phyloP scores from a whole-genome alignment of 2,888 invertebrate genomes.

The Drosophila anceps region DNA sequence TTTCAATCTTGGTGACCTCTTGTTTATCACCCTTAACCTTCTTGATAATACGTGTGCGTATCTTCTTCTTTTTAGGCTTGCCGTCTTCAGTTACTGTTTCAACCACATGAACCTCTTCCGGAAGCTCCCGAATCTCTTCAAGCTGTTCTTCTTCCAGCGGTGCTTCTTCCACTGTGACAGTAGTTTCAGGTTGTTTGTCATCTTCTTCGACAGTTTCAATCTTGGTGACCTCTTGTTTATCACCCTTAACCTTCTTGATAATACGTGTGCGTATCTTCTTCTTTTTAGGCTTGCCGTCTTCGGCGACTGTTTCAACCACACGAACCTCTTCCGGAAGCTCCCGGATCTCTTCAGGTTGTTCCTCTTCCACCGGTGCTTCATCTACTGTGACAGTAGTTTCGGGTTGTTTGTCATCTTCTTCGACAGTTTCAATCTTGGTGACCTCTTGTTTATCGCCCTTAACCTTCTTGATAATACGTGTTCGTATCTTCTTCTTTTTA shows the following conservation, averaged over 20 bases:
- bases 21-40: conserved; percentile 36
- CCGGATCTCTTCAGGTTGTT: conserved; percentile 15
- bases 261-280: conserved; percentile 41
- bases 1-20: conserved; percentile 38
- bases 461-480: conserved; percentile 34
- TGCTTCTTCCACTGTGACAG: conserved; percentile 25
- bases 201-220: conserved; percentile 36
- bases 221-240: conserved; percentile 41
- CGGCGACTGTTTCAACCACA: conserved; percentile 24
- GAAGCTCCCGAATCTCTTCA: conserved; percentile 23
- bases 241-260: conserved; percentile 39
- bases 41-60: conserved; percentile 33
- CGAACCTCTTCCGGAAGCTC: conserved; percentile 37
- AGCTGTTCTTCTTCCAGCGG: conserved; percentile 16
- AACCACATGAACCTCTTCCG: conserved; percentile 24
- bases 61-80: conserved; percentile 33
- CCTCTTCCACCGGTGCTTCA: conserved; percentile 20
- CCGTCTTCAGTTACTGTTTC: conserved; percentile 22
- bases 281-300: conserved; percentile 34
- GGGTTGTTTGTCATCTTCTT: conserved; percentile 31
- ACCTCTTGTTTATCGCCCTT: conserved; percentile 38
- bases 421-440: conserved; percentile 38
- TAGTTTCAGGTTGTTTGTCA: conserved; percentile 31
- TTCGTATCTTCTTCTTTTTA: conserved; percentile 34
- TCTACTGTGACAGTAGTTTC: conserved; percentile 28